Base-by-base conservation (phyloP, 2,113 vertebrate genomes). In the Speoplatyrhinus poulsoni region DNA sequence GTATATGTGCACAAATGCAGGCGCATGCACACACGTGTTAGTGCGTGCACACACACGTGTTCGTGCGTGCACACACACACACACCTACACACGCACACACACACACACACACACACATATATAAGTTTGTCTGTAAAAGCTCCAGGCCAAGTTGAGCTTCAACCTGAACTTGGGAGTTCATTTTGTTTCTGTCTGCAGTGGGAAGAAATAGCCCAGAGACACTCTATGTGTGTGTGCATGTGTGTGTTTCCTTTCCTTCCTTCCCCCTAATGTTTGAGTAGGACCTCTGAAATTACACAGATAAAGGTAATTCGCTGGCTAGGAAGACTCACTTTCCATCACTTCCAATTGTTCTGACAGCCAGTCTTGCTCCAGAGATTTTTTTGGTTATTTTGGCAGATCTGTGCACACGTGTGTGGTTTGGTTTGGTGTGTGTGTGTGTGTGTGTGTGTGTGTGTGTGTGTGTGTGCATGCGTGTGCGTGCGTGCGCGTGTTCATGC, bases 151-250 rank as follows among this genome's bases (percentile, higher is more conserved):
- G 74, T 79, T 70, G 85, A 79, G 86, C 81, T 72, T 89, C 86
- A 88, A 90, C 81, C 90, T 89, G 87, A 90, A 88, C 85, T 86
- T 82, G 79, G 79, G 85, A 84, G 82, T 87, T 87, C 80, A 78
- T 90, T 90, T 88, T 89, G 79, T 82, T 88, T 83, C 80, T 72
- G 82, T 88, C 85, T 88, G 79, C 75, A 85, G 84, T 73, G 60
- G 72, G 80, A 88, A 76, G 82, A 89, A 90, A 83, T 80, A 72
- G 85, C 85, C 88, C 10, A 0, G 70, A 82, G 89, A 12, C 49
- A 16, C 59, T 47, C 70, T 58, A 46, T 64, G 56, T 58, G 56
- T 58, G 56, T 58, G 55, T 67, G 50, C 50, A 26, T 68, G 36
- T 65, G 67, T 61, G 72, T 57, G 32, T 75, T 59, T 68, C 72